These are phyloP conservation scores for Hassar affinis DNA, from an alignment of 2,113 vertebrate species.

Conservation along the genomic window DNA sequence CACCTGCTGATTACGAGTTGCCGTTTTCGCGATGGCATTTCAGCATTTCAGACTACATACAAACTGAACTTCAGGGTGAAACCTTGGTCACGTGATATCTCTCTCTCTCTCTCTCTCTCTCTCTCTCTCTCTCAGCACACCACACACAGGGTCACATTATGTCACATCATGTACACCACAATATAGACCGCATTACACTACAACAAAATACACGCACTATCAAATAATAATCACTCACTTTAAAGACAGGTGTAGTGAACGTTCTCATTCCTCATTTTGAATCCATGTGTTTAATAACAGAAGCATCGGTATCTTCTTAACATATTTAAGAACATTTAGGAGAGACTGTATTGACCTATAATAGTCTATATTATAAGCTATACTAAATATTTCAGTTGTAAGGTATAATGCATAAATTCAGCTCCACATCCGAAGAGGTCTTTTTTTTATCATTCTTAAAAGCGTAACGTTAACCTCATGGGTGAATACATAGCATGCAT, in stretches of 20 bases:
- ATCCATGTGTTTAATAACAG: not conserved
- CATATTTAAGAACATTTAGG: not conserved
- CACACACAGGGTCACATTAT: not conserved
- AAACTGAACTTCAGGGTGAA: too few species aligned
- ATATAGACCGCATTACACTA: not conserved
- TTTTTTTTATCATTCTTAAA: not conserved
- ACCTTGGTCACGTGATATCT: not conserved
- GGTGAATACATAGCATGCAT: not conserved
- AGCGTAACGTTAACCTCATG: not conserved
- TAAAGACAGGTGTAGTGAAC: not conserved
- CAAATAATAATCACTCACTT: not conserved
- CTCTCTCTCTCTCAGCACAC: constrained; percentile 3
- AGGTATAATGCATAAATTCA: not conserved
- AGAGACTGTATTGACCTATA: too few species aligned
- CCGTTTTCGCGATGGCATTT: too few species aligned
- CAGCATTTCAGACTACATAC: too few species aligned
- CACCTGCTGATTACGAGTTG: too few species aligned
- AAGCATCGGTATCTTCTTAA: not conserved
- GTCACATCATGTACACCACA: not conserved
- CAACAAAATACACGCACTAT: not conserved
- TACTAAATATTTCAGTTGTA: not conserved
- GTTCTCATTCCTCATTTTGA: not conserved
- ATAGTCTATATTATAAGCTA: too few species aligned
- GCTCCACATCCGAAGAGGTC: not conserved
- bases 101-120: constrained; percentile 14